Evolutionary conservation across 2,797 vertebrate species (phyloP), one percentile per base, ranked within the genome.

Genomic region (Anolis apletophallus): DNA sequence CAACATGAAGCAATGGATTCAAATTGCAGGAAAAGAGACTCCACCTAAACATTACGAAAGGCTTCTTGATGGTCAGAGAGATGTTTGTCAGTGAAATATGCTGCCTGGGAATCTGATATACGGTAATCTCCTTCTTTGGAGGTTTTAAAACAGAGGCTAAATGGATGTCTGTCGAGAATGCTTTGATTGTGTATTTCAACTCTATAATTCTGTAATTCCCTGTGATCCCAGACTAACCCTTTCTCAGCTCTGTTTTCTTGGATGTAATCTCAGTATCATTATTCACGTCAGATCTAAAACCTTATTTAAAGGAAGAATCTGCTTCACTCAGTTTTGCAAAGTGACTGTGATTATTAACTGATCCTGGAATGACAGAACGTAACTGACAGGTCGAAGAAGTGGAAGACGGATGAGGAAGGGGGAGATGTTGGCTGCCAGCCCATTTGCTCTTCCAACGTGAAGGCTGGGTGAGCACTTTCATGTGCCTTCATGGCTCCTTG

Each of bases 381-480:
- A n/a, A 75, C 68, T 0, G 0, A 89, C 79, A 88, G 85, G 61
- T 89, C 19, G 0, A 34, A 0, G 0, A 74, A 57, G 83, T 54
- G 80, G 72, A 86, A 80, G 85, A 80, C 46, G n/a, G n/a, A n/a
- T n/a, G 26, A 17, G 0, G 0, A 72, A 46, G 68, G 54, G n/a
- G 86, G 86, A 89, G 87, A 88, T 86, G 1, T 50, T 79, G 85
- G 57, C 84, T 92, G 90, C 86, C 81, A 92, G 2, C 77, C 78
- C 2, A 21, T 75, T 80, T 29, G 72, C 61, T 64, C 71, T 85
- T 91, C 87, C 59, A 82, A 88, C 75, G 14, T 84, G 40, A 59
- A 29, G 54, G 1, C 83, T 23, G 3, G 4, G 14, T 0, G 1
- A 85, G 0, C 0, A 0, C 81, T 89, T 91, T 64, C 89, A 54